These are phyloP conservation scores for Balearica regulorum DNA, from an alignment of 2,797 vertebrate genomes.

Conservation along the genomic window DNA sequence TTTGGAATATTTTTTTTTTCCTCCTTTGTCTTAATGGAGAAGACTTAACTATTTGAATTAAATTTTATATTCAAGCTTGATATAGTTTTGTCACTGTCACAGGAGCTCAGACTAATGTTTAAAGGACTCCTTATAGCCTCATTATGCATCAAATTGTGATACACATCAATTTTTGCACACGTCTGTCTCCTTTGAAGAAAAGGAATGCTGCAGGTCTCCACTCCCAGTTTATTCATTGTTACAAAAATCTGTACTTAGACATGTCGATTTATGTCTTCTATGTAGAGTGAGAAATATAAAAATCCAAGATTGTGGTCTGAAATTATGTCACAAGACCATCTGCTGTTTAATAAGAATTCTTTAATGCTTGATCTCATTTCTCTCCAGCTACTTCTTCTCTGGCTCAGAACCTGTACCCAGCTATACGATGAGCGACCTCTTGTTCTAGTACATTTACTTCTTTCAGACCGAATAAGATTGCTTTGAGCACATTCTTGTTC, in stretches of 20 bases:
- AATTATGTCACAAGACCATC: not conserved
- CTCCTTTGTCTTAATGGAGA: not conserved
- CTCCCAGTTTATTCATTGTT: not conserved
- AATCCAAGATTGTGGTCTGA: not conserved
- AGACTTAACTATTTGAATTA: not conserved
- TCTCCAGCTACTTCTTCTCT: not conserved
- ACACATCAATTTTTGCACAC: not conserved
- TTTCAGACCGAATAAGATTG: not conserved
- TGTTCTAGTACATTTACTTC: not conserved
- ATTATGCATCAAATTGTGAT: not conserved
- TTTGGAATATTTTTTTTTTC: not conserved
- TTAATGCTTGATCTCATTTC: not conserved
- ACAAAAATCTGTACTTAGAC: not conserved
- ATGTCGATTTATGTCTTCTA: not conserved
- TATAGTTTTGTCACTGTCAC: not conserved
- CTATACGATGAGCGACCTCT: not conserved
- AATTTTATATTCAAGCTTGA: not conserved
- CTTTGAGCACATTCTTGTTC: not conserved
- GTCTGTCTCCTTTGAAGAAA: not conserved
- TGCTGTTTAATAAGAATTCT: not conserved
- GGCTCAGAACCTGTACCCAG: not conserved
- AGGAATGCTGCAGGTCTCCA: not conserved
- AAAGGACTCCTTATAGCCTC: not conserved
- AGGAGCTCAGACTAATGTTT: not conserved
- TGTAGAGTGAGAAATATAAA: not conserved